These are phyloP conservation scores for Sylvilagus floridanus DNA, from an alignment of 2,797 vertebrate genomes.

Conservation along the genomic window DNA sequence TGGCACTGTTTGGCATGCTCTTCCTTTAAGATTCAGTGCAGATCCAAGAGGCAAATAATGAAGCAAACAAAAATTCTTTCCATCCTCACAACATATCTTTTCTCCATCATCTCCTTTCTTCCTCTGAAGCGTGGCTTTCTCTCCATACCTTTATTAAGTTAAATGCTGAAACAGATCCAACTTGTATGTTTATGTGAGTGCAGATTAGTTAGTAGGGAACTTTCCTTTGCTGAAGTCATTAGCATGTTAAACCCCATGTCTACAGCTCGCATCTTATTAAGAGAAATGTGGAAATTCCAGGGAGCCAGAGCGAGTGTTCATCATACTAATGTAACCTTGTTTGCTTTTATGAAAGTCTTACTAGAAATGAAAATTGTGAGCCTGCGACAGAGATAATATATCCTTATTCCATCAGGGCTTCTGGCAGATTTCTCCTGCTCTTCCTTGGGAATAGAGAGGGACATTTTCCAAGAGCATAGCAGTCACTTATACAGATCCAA, in stretches of 20 bases:
- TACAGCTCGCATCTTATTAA: neutral
- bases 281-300: conserved; percentile 39
- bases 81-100: neutral
- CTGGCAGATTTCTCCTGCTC: neutral
- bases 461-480: neutral
- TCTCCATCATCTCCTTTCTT: neutral
- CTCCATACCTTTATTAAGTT: neutral
- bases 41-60: neutral
- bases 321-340: neutral
- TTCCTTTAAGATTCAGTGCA: neutral
- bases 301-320: neutral
- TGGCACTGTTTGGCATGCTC: neutral
- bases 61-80: conserved; percentile 33
- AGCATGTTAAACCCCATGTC: neutral
- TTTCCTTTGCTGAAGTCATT: neutral
- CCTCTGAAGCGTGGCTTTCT: neutral
- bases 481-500: neutral
- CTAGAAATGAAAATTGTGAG: neutral
- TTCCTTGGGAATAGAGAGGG: neutral
- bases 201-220: neutral
- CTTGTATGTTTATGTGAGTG: neutral
- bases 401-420: neutral
- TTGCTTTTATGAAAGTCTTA: conserved; percentile 28
- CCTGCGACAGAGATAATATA: neutral
- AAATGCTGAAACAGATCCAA: neutral